These are phyloP conservation scores for Stenopsyche tienmushanensis DNA, from an alignment of 1,140 invertebrate species.

Conservation along the genomic window DNA sequence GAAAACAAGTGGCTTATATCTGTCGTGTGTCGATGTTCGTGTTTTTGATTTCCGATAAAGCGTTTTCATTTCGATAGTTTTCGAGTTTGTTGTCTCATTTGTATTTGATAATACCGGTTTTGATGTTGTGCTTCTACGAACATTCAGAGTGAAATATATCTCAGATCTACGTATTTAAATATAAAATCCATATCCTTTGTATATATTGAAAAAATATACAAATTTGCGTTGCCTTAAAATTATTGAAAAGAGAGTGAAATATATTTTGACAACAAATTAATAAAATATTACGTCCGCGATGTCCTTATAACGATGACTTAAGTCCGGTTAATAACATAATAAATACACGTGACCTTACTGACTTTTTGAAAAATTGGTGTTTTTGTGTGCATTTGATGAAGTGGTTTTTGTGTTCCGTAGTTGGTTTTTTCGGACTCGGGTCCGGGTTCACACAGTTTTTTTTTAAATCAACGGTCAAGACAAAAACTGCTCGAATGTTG, in stretches of 20 bases:
- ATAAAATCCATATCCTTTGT: too few relatives aligned
- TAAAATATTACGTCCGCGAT: background rate
- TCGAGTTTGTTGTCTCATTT: background rate
- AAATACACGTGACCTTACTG: background rate
- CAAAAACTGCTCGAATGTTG: slow-evolving; percentile 38
- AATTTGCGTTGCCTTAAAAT: slow-evolving; percentile 4
- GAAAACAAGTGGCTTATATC: slow-evolving; percentile 43
- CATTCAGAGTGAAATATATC: too few relatives aligned
- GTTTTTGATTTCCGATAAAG: slow-evolving; percentile 5
- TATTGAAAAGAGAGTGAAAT: background rate
- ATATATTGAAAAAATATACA: background rate
- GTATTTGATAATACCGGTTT: slow-evolving; percentile 1
- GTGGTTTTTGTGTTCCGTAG: slow-evolving; percentile 9
- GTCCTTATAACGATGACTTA: background rate
- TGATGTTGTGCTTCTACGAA: slow-evolving; percentile 1
- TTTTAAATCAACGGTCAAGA: slow-evolving; percentile 13
- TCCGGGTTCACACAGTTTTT: slow-evolving; percentile 1
- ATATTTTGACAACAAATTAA: background rate
- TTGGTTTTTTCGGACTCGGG: slow-evolving; percentile 3
- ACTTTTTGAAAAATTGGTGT: background rate
- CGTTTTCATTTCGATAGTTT: background rate
- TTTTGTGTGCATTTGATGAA: slow-evolving; percentile 5
- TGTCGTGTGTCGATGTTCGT: slow-evolving; percentile 39
- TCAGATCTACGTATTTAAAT: too few relatives aligned
- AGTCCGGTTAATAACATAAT: background rate